phyloP scores from a whole-genome alignment of 2,888 invertebrate genomes.

The Morinoia aosen region DNA sequence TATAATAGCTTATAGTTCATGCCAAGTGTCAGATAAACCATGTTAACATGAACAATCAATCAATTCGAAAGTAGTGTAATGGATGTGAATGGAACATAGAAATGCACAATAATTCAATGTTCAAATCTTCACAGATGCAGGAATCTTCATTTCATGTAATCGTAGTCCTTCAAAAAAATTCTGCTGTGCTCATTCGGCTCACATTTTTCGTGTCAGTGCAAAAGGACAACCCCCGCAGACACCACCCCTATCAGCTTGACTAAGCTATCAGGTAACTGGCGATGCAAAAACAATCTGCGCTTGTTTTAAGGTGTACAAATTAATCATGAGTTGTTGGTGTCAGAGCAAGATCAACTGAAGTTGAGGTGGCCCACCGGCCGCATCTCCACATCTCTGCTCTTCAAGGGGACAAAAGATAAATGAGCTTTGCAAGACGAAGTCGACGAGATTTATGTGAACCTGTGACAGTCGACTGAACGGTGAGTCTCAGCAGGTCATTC shows the following conservation, averaged over 20 bases:
- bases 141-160: background rate
- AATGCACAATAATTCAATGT: background rate
- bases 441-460: constrained; percentile 43
- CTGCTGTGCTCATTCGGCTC: background rate
- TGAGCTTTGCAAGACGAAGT: constrained; percentile 47
- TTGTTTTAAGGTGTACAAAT: background rate
- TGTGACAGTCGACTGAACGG: constrained; percentile 45
- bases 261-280: background rate
- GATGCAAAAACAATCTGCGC: constrained; percentile 21
- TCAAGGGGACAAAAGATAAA: constrained; percentile 32
- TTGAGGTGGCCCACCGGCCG: constrained; percentile 34
- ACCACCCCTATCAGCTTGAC: background rate
- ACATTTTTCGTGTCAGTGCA: background rate
- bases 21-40: too few species aligned
- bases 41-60: too few species aligned
- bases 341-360: constrained; percentile 41
- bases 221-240: background rate
- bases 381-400: constrained; percentile 46
- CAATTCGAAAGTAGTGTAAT: too few species aligned
- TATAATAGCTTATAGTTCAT: too few species aligned
- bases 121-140: background rate
- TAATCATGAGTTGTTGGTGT: constrained; percentile 42
- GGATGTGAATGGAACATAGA: background rate
- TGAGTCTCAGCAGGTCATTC: constrained; percentile 22
- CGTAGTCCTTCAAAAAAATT: background rate